Evolutionary conservation across 2,113 vertebrate species (phyloP).

Genomic region (Dasypus novemcinctus): DNA sequence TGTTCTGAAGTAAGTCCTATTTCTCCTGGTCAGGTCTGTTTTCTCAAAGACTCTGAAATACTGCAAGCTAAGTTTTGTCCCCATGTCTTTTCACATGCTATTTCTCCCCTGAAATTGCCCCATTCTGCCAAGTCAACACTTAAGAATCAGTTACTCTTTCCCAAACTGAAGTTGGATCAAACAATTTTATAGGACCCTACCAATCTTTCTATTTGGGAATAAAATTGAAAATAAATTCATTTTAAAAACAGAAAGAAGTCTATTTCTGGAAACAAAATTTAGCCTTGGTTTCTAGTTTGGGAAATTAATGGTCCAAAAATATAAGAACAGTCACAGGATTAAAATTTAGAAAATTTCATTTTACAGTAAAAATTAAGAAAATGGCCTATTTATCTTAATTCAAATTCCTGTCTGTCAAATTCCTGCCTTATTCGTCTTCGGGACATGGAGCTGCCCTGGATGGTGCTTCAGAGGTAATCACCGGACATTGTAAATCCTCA

Average conservation of each 20-base stretch:
- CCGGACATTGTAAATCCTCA: too few species aligned
- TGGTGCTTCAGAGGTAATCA: too few species aligned
- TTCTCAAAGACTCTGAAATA: neutral
- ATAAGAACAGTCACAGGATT: neutral
- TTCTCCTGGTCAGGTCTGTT: neutral
- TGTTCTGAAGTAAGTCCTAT: neutral
- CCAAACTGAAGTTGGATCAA: neutral
- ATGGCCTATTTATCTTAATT: neutral
- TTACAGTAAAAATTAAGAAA: neutral
- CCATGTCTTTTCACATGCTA: neutral
- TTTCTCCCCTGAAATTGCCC: neutral
- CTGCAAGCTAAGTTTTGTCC: neutral
- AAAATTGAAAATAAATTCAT: neutral
- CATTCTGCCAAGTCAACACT: neutral
- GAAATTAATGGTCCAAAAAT: neutral
- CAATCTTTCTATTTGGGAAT: neutral
- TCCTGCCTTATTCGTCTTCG: neutral
- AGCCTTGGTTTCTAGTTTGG: neutral
- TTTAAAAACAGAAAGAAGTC: neutral
- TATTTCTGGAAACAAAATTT: conserved; percentile 5
- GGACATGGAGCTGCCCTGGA: too few species aligned
- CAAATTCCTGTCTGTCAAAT: neutral
- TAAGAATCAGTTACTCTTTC: neutral
- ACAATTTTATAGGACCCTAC: neutral
- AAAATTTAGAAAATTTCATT: neutral